Evolutionary conservation across 2,797 vertebrate genomes (phyloP), one percentile per base, ranked within the genome.

Genomic region (Lycodopsis pacificus): DNA sequence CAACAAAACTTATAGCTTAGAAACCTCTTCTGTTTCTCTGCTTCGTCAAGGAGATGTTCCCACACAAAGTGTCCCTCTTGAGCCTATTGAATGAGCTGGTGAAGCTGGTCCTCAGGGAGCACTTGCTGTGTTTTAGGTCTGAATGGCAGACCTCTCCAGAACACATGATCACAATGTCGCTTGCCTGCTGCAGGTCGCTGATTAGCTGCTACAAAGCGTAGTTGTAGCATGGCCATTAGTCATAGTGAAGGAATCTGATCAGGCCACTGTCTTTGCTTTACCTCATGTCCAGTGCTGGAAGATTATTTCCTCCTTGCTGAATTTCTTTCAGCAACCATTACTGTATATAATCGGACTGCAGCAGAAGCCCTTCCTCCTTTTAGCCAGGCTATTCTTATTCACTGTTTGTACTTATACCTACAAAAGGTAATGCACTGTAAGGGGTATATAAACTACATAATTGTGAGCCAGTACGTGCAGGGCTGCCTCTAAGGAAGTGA

Each of bases 21-120:
- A 67, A 34, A 46, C 68, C 48, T 49, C 32, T 20, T 68, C 8
- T 20, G 36, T 51, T 44, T 46, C 22, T 54, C 14, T 48, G 48
- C 34, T 62, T 42, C 38, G 57, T 67, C 13, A 51, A 79, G 38
- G 42, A 77, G 73, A 79, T 69, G 68, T 59, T 78, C 40, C 72
- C 56, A 64, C 79, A 81, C 79, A 81, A 61, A 79, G 19, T 49
- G 61, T 73, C 46, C 65, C 57, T 42, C 61, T 42, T 36, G 59
- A 65, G 56, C 27, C 58, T 42, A 22, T 65, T 64, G 14, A 59
- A 54, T 5, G 17, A 10, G 27, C 22, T 49, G n/a, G 27, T 49
- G 42, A n/a, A 10, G 54, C 53, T 64, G 51, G 54, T 73, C 72
- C 32, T 34, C 59, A n/a, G 42, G 17, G 57, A 71, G 9, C 65